These are phyloP conservation scores for Eristalis arbustorum DNA, from an alignment of 2,888 invertebrate genomes.

Conservation along the genomic window DNA sequence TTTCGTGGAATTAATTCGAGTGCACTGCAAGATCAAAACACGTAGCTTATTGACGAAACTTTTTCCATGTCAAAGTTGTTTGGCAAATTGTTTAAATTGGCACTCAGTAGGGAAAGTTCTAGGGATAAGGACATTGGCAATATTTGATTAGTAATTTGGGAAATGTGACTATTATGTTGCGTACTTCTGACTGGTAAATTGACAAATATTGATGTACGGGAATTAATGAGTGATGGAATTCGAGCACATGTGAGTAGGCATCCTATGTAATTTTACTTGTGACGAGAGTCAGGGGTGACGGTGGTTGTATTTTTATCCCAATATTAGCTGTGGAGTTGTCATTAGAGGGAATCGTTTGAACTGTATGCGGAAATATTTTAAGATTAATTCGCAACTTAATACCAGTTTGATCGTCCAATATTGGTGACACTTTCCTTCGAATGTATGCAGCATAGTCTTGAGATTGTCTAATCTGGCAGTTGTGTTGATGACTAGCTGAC, in stretches of 20 bases:
- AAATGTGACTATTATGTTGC: not conserved
- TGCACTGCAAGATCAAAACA: conserved; percentile 9
- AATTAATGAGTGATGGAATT: not conserved
- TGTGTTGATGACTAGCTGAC: too few species aligned
- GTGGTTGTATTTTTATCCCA: not conserved
- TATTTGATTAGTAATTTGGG: conserved; percentile 44
- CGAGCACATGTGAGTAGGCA: not conserved
- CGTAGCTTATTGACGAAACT: conserved; percentile 34
- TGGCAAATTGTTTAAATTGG: conserved; percentile 54
- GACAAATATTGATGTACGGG: conserved; percentile 31
- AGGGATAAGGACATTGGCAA: conserved; percentile 29
- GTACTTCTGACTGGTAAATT: not conserved
- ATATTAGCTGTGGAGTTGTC: too few species aligned
- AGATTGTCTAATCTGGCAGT: too few species aligned
- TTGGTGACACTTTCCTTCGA: too few species aligned
- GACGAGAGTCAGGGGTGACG: not conserved
- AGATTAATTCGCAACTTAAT: too few species aligned
- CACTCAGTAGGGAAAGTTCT: conserved; percentile 31
- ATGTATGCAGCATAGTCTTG: too few species aligned
- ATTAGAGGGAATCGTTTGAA: too few species aligned
- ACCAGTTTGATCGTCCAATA: too few species aligned
- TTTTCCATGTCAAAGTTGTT: conserved; percentile 49
- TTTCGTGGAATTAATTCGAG: conserved; percentile 37
- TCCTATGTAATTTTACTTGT: not conserved
- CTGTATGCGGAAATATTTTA: too few species aligned